These are phyloP conservation scores for Cyanoderma ruficeps DNA, from an alignment of 2,113 vertebrate genomes.

Conservation along the genomic window DNA sequence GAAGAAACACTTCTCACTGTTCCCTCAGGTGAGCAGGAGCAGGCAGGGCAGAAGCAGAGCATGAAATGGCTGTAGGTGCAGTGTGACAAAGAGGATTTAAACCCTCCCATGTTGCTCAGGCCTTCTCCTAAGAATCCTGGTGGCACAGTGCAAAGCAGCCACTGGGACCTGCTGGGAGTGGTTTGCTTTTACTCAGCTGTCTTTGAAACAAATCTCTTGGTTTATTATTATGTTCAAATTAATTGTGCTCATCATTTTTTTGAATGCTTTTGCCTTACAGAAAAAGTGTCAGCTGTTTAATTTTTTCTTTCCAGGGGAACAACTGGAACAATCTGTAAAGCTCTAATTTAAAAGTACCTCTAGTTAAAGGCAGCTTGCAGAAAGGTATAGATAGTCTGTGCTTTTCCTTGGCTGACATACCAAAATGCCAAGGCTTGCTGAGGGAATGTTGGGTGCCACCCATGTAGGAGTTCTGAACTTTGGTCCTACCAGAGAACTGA, in stretches of 20 bases:
- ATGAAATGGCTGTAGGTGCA: background rate
- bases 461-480: background rate
- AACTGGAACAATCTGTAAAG: background rate
- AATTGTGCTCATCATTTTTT: background rate
- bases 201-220: background rate
- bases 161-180: background rate
- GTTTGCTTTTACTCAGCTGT: background rate
- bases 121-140: background rate
- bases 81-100: conserved; percentile 11
- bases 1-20: background rate
- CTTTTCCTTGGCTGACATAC: background rate
- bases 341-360: background rate
- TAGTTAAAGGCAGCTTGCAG: background rate
- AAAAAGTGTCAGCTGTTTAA: background rate
- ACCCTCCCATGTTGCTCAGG: background rate
- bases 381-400: background rate
- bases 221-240: background rate
- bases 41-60: background rate
- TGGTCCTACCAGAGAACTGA: background rate
- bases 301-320: background rate
- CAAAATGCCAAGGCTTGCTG: background rate
- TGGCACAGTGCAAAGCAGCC: background rate
- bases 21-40: background rate
- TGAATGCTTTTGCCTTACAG: background rate
- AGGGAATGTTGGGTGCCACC: background rate